phyloP scores from a whole-genome alignment of 2,888 invertebrate genomes.

The Pediacus dermestoides region DNA sequence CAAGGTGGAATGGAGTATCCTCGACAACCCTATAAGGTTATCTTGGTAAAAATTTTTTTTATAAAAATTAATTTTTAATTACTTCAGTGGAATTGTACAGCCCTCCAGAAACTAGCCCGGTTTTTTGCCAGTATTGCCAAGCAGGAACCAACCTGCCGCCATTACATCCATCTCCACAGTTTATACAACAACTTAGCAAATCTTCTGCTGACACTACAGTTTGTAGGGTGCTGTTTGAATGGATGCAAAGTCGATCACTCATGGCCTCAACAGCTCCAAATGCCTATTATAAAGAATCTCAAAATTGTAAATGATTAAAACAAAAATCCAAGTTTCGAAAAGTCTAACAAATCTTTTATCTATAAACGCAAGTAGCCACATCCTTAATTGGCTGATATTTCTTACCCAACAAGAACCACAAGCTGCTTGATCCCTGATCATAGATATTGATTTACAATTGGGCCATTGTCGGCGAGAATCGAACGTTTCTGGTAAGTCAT shows the following conservation, averaged over 20 bases:
- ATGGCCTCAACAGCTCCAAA: constrained; percentile 90
- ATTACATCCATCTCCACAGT: constrained; percentile 78
- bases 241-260: constrained; percentile 84
- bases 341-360: no score
- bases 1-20: constrained; percentile 85
- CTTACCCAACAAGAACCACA: constrained; percentile 91
- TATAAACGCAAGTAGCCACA: no score
- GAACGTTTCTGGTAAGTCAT: constrained; percentile 69
- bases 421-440: constrained; percentile 83
- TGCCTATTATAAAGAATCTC: no score
- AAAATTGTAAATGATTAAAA: no score
- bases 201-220: constrained; percentile 83
- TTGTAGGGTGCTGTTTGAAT: constrained; percentile 66
- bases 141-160: constrained; percentile 82
- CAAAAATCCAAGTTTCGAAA: no score
- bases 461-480: constrained; percentile 81
- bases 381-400: no score
- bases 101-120: constrained; percentile 87
- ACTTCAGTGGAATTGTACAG: constrained; percentile 67
- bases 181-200: constrained; percentile 74
- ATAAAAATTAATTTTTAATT: no score
- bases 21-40: constrained; percentile 63
- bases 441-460: constrained; percentile 77
- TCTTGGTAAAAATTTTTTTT: no score
- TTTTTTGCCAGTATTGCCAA: constrained; percentile 82